A percentile compares a stretch with the other conserved stretches of the same genome.
phyloP scores from a whole-genome alignment of 1,140 invertebrate genomes.

The Drosophila rufa region DNA sequence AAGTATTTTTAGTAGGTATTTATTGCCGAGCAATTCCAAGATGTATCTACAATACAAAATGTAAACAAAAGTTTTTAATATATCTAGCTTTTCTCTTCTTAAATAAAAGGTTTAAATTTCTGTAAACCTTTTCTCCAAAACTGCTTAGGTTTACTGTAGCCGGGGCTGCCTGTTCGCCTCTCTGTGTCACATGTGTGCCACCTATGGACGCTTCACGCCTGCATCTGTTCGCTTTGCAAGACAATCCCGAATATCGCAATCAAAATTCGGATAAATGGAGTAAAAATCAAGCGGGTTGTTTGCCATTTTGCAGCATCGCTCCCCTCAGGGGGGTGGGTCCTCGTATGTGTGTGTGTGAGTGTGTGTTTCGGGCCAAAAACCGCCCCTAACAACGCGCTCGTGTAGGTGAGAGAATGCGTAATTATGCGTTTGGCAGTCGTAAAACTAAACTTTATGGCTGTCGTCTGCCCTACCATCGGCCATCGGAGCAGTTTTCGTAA shows the following conservation, averaged over 20 bases:
- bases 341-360: background rate
- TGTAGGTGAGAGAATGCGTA: conserved; percentile 65
- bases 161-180: background rate
- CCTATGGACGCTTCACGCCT: conserved; percentile 61
- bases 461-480: conserved; percentile 27
- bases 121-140: no score
- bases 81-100: no score
- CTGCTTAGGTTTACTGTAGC: background rate
- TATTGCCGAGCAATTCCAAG: no score
- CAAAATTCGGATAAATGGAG: conserved; percentile 45
- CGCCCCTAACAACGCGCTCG: conserved; percentile 21
- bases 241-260: conserved; percentile 37
- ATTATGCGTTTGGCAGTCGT: conserved; percentile 76
- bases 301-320: conserved; percentile 48
- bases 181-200: conserved; percentile 12
- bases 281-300: conserved; percentile 52
- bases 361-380: conserved; percentile 21
- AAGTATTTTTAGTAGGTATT: no score
- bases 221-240: conserved; percentile 56
- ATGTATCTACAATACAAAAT: no score
- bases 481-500: conserved; percentile 36
- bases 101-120: background rate
- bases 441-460: conserved; percentile 76
- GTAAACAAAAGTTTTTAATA: no score
- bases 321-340: conserved; percentile 30